Percentiles rank a stretch among this genome's conserved stretches.
phyloP scores from a whole-genome alignment of 2,113 vertebrate species.

The Oophaga pumilio region DNA sequence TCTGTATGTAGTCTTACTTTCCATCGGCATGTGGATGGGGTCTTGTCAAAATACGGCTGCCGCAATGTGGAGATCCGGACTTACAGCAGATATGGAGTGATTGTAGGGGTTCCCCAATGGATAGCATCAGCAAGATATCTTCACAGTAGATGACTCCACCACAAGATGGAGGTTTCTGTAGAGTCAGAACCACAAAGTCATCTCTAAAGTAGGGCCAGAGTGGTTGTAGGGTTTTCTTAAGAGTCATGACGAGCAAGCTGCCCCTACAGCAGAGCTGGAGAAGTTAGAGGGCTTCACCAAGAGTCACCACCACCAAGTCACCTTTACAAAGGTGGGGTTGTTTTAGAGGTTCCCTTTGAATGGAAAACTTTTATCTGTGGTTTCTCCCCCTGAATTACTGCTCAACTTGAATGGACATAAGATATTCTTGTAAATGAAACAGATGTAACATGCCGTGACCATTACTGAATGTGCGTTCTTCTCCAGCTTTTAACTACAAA shows the following conservation, averaged over 20 bases:
- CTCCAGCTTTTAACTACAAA: slow-evolving; percentile 18
- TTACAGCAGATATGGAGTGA: neutral
- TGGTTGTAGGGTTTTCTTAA: too few relatives aligned
- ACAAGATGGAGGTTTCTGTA: too few relatives aligned
- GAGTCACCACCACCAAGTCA: neutral
- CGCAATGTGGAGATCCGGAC: too few relatives aligned
- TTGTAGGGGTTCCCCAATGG: neutral
- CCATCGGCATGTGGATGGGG: too few relatives aligned
- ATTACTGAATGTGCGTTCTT: slow-evolving; percentile 37
- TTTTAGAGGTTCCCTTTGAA: neutral
- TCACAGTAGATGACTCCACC: too few relatives aligned
- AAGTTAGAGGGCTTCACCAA: neutral
- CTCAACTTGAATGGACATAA: slow-evolving; percentile 6
- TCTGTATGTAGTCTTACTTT: too few relatives aligned
- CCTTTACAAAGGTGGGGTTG: neutral
- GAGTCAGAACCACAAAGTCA: too few relatives aligned
- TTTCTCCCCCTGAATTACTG: neutral
- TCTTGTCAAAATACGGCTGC: too few relatives aligned
- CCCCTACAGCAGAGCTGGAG: neutral
- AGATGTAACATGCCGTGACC: slow-evolving; percentile 25
- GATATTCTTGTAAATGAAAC: neutral
- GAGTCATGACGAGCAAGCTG: neutral
- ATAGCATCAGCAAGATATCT: neutral
- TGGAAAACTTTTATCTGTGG: neutral
- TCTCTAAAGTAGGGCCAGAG: too few relatives aligned